Evolutionary conservation across 2,888 invertebrate species (phyloP).

Genomic region (Theretra japonica): DNA sequence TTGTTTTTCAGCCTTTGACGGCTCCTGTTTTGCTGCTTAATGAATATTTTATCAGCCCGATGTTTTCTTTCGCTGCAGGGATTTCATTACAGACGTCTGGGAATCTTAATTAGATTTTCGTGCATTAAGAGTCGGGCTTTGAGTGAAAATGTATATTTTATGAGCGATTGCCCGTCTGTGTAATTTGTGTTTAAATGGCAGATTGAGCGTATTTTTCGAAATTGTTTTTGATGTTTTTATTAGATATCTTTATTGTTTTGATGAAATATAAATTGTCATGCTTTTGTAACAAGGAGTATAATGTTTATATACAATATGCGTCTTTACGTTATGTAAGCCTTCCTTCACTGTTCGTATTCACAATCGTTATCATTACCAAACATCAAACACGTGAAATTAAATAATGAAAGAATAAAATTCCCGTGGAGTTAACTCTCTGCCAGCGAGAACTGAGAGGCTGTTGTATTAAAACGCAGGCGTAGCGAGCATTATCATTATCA

Average conservation of each 20-base stretch:
- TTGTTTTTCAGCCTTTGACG: slow-evolving; percentile 17
- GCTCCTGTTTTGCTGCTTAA: slow-evolving; percentile 11
- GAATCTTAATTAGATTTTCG: slow-evolving; percentile 8
- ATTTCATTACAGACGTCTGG: slow-evolving; percentile 26
- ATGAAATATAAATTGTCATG: no score
- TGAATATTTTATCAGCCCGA: slow-evolving; percentile 18
- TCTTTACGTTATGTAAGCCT: no score
- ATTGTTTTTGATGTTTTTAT: not conserved
- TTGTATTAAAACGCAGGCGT: slow-evolving; percentile 55
- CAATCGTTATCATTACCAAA: not conserved
- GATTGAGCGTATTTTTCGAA: not conserved
- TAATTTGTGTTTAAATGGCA: not conserved
- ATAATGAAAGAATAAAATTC: slow-evolving; percentile 34
- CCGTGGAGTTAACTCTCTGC: slow-evolving; percentile 40
- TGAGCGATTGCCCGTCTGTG: not conserved
- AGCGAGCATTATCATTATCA: slow-evolving; percentile 57
- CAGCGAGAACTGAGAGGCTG: slow-evolving; percentile 43
- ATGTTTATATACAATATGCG: no score
- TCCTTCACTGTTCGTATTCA: not conserved
- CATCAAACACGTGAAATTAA: not conserved
- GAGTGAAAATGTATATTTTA: slow-evolving; percentile 16
- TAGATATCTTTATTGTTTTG: not conserved
- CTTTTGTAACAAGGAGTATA: no score
- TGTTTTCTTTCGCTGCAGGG: slow-evolving; percentile 21
- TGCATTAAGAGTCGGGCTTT: not conserved